These are phyloP conservation scores for Tribolium madens DNA, from an alignment of 1,140 invertebrate genomes.

Conservation along the genomic window DNA sequence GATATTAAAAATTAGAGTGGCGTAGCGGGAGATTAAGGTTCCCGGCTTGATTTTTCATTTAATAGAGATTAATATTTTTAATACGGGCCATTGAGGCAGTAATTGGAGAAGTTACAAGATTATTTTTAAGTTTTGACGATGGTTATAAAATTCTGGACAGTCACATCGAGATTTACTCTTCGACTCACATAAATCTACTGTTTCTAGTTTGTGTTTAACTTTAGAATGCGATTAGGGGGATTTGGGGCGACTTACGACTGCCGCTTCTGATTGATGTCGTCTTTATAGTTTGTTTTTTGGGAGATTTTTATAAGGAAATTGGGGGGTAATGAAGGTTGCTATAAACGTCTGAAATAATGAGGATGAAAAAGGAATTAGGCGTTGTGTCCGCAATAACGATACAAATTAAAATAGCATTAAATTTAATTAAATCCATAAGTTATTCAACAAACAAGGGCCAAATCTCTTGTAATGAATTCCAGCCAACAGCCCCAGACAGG, in stretches of 20 bases:
- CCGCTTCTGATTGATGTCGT: conserved; percentile 35
- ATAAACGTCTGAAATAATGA: conserved; percentile 6
- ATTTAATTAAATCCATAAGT: conserved; percentile 57
- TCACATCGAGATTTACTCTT: conserved; percentile 40
- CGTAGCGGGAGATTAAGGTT: conserved; percentile 24
- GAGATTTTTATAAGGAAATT: neutral
- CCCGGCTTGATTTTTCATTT: conserved; percentile 37
- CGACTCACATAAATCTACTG: conserved; percentile 43
- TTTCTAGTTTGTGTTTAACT: conserved; percentile 46
- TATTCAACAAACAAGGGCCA: conserved; percentile 51
- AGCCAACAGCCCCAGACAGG: conserved; percentile 44
- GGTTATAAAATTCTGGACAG: conserved; percentile 38
- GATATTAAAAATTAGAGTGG: conserved; percentile 43
- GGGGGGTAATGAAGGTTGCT: neutral
- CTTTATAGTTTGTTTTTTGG: conserved; percentile 13
- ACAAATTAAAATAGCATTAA: conserved; percentile 53
- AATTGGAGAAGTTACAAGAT: conserved; percentile 17
- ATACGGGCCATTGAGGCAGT: conserved; percentile 23
- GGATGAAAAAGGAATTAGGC: conserved; percentile 21
- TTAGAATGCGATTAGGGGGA: conserved; percentile 44
- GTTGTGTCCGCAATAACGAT: conserved; percentile 42
- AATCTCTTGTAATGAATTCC: conserved; percentile 56
- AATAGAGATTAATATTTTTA: conserved; percentile 38
- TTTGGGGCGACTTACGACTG: conserved; percentile 17
- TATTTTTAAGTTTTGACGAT: neutral